Percentiles rank a stretch among this genome's conserved stretches.
phyloP scores from a whole-genome alignment of 1,140 invertebrate genomes.

The Drosophila kurseongensis region DNA sequence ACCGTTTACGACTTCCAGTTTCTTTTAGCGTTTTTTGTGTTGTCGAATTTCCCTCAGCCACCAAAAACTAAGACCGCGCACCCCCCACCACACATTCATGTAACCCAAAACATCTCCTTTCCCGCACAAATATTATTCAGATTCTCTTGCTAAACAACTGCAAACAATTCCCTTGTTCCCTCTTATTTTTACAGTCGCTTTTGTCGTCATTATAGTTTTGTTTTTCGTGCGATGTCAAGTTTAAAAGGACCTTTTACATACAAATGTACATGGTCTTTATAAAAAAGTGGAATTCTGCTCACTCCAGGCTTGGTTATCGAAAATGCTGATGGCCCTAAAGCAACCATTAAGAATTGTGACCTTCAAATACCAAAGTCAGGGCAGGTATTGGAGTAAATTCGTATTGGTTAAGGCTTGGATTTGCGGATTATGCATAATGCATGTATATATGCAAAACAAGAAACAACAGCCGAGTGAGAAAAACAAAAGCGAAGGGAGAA shows the following conservation, averaged over 20 bases:
- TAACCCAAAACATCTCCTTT: not conserved
- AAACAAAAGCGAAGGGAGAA: slow-evolving; percentile 1
- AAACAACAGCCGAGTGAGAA: not conserved
- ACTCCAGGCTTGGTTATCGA: slow-evolving; percentile 3
- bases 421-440: slow-evolving; percentile 35
- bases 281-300: not conserved
- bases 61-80: not conserved
- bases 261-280: not conserved
- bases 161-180: slow-evolving; percentile 7
- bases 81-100: slow-evolving; percentile 1
- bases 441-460: slow-evolving; percentile 24
- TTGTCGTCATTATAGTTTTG: slow-evolving; percentile 43
- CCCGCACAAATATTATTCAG: not conserved
- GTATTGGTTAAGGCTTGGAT: slow-evolving; percentile 1
- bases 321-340: not conserved
- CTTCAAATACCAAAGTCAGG: not conserved
- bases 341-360: slow-evolving; percentile 11
- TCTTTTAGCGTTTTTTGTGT: slow-evolving; percentile 17
- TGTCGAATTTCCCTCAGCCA: slow-evolving; percentile 47
- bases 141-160: slow-evolving; percentile 26
- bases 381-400: not conserved
- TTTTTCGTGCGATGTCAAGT: slow-evolving; percentile 24
- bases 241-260: slow-evolving; percentile 19
- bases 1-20: slow-evolving; percentile 13
- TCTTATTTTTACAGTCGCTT: slow-evolving; percentile 20